A percentile compares a stretch with the other conserved stretches of the same genome.
Conservation (phyloP, 2,797 vertebrate genomes). For the Kryptopterus vitreolus region DNA sequence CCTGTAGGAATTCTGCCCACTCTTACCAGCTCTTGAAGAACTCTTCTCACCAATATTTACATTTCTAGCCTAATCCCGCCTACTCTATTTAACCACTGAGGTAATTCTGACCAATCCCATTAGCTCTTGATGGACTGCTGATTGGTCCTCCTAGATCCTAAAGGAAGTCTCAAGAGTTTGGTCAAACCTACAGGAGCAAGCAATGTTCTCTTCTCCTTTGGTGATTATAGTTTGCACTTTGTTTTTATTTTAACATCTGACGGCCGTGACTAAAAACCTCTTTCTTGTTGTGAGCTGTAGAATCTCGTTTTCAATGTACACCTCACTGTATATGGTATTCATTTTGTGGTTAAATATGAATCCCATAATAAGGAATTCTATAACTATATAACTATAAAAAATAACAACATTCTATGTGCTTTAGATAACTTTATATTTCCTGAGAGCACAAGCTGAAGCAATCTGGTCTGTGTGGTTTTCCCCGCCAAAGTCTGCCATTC, state of each 20-base stretch:
- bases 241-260: background rate
- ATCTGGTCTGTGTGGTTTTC: background rate
- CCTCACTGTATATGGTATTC: background rate
- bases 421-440: background rate
- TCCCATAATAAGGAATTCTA: too few species aligned
- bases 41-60: too few species aligned
- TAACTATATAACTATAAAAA: too few species aligned
- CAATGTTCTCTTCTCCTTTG: background rate
- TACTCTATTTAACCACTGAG: background rate
- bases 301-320: background rate
- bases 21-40: accelerated
- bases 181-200: too few species aligned
- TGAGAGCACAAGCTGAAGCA: background rate
- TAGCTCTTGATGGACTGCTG: background rate
- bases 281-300: background rate
- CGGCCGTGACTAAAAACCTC: background rate
- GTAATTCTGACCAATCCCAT: background rate
- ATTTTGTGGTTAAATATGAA: too few species aligned
- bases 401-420: too few species aligned
- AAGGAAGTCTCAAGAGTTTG: too few species aligned
- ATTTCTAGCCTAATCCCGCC: background rate
- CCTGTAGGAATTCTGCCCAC: background rate
- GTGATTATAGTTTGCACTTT: background rate
- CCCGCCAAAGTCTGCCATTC: background rate
- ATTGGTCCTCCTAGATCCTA: background rate